Evolutionary conservation across 1,140 invertebrate genomes (phyloP).

Genomic region (Mamestra configurata): DNA sequence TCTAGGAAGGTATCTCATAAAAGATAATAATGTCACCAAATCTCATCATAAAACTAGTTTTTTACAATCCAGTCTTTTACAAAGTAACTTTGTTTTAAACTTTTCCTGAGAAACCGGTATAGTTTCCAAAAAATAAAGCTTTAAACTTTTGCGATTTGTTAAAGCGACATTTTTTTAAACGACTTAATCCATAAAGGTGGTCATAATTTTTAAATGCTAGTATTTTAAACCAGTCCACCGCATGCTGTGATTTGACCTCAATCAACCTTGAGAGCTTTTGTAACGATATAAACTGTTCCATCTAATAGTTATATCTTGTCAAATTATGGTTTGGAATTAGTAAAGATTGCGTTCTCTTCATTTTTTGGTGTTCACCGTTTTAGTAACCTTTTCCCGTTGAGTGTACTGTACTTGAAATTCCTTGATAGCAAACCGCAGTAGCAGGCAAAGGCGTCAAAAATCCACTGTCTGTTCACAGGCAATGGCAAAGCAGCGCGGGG

Average conservation of each 20-base stretch:
- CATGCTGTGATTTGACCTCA: not conserved
- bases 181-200: not conserved
- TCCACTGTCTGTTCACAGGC: no score
- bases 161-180: not conserved
- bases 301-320: not conserved
- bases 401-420: no score
- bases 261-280: not conserved
- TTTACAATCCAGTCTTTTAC: not conserved
- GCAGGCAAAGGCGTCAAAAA: no score
- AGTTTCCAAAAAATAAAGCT: not conserved
- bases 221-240: not conserved
- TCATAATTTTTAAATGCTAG: not conserved
- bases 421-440: no score
- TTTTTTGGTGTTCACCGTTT: no score
- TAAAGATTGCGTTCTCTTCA: no score
- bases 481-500: no score
- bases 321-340: not conserved
- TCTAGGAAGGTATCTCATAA: no score
- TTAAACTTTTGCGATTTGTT: not conserved
- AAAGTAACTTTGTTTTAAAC: not conserved
- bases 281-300: not conserved
- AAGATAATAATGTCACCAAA: not conserved
- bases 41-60: not conserved
- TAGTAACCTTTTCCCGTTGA: no score
- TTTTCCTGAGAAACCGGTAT: not conserved